Conservation (phyloP, 2,888 invertebrate species). For the Cremastinae sp. region DNA sequence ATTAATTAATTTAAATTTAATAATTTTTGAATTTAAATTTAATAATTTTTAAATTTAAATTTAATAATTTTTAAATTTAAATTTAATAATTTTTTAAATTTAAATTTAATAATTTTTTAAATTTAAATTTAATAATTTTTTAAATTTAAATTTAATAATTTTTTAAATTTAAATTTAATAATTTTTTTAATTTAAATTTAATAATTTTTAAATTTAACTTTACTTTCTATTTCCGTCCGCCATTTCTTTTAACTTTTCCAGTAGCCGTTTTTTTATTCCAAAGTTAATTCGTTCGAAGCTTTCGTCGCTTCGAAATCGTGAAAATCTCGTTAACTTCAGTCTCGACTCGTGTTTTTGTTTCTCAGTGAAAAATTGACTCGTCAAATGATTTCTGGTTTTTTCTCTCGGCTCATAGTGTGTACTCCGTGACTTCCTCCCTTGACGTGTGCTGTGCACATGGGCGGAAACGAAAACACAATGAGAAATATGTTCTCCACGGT, state of each 20-base stretch:
- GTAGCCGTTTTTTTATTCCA: conserved; percentile 5
- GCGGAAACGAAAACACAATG: conserved; percentile 66
- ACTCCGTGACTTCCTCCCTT: background rate
- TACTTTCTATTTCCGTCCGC: no score
- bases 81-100: conserved; percentile 10
- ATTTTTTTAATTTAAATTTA: no score
- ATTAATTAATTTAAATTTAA: no score
- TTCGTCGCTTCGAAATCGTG: conserved; percentile 16
- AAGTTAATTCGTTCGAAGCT: conserved; percentile 15
- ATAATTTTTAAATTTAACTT: conserved; percentile 2
- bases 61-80: no score
- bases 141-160: conserved; percentile 15
- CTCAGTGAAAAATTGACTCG: conserved; percentile 65
- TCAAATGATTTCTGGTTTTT: conserved; percentile 27
- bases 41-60: conserved; percentile 1
- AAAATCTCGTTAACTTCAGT: conserved; percentile 7
- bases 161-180: conserved; percentile 10
- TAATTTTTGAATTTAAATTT: conserved; percentile 15
- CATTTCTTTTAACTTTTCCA: conserved; percentile 16
- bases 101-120: conserved; percentile 10
- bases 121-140: conserved; percentile 17
- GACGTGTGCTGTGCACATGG: conserved; percentile 68
- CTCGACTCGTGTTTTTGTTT: conserved; percentile 61
- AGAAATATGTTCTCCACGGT: conserved; percentile 37
- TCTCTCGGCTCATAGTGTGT: conserved; percentile 19